These are phyloP conservation scores for Puntigrus tetrazona DNA, from an alignment of 2,113 vertebrate genomes.

Conservation along the genomic window DNA sequence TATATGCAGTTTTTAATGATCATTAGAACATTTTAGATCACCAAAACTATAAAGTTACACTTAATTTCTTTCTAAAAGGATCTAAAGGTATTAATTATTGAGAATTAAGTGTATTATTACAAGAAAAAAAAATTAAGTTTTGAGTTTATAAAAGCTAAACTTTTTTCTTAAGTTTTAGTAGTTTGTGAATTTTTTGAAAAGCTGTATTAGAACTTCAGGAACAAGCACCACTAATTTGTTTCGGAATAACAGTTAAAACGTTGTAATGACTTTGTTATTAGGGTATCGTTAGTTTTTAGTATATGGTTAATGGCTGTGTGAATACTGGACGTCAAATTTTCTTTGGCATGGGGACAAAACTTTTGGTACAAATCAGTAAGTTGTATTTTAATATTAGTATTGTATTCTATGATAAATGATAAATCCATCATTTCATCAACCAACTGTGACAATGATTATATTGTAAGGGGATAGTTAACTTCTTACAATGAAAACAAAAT, in stretches of 20 bases:
- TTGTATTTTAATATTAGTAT: neutral
- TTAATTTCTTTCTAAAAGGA: neutral
- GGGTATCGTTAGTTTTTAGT: neutral
- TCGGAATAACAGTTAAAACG: too few species aligned
- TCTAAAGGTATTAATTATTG: neutral
- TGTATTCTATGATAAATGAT: neutral
- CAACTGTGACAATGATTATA: neutral
- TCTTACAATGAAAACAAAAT: neutral
- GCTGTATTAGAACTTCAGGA: neutral
- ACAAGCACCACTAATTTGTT: neutral
- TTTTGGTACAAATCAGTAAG: neutral
- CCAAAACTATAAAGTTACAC: neutral
- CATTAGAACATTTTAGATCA: too few species aligned
- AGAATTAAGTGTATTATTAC: neutral
- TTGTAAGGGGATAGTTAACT: neutral
- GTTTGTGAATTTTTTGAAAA: too few species aligned
- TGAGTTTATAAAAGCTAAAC: too few species aligned
- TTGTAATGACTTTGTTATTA: neutral
- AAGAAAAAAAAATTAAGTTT: neutral
- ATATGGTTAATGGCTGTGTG: neutral
- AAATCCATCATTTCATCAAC: neutral
- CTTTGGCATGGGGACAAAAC: neutral
- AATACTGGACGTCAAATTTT: neutral
- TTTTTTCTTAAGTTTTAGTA: neutral
- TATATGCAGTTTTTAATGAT: neutral